phyloP scores from a whole-genome alignment of 2,888 invertebrate species.

The Leucophenga montana region DNA sequence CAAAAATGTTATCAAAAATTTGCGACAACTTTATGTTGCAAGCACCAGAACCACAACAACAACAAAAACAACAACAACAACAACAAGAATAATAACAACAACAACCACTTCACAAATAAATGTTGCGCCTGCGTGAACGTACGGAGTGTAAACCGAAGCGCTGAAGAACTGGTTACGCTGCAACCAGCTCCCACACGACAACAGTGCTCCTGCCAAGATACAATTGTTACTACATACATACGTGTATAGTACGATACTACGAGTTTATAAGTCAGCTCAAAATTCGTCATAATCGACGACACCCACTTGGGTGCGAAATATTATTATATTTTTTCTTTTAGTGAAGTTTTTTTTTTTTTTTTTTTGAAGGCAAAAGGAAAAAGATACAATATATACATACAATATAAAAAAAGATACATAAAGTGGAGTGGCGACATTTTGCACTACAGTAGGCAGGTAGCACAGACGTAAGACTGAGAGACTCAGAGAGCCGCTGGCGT shows the following conservation, averaged over 20 bases:
- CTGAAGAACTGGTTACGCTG: not conserved
- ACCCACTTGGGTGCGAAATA: slow-evolving; percentile 14
- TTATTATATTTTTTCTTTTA: no score
- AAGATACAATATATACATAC: not conserved
- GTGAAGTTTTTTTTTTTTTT: no score
- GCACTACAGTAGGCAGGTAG: not conserved
- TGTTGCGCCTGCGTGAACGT: not conserved
- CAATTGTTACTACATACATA: not conserved
- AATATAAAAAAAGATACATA: not conserved
- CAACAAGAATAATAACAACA: not conserved
- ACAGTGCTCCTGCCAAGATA: not conserved
- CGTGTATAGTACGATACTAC: not conserved
- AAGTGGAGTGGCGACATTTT: not conserved
- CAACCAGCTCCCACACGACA: slow-evolving; percentile 10
- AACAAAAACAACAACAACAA: no score
- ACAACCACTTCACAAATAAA: not conserved
- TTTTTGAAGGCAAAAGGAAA: not conserved
- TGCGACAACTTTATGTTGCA: slow-evolving; percentile 14
- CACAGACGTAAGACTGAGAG: not conserved
- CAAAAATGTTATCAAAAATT: slow-evolving; percentile 6
- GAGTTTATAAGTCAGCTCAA: slow-evolving; percentile 36
- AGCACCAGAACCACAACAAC: not conserved
- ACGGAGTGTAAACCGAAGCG: not conserved
- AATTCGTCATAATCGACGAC: slow-evolving; percentile 55
- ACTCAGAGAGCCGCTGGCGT: not conserved